Evolutionary conservation across 2,113 vertebrate species (phyloP).

Genomic region (Phylloscopus trochiloides): DNA sequence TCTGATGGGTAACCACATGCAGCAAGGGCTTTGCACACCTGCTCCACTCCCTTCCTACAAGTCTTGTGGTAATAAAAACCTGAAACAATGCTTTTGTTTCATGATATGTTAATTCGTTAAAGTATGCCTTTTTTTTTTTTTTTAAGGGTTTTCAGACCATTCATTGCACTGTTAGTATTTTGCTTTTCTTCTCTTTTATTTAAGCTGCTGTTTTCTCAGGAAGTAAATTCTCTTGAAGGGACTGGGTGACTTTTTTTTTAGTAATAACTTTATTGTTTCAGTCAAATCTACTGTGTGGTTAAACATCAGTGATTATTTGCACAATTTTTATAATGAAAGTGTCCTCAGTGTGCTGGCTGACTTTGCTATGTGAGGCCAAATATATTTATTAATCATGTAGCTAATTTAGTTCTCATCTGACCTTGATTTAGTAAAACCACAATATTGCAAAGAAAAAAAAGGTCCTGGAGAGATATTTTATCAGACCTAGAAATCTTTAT

Average conservation of each 20-base stretch:
- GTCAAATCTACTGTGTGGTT: background rate
- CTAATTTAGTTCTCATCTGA: slow-evolving; percentile 44
- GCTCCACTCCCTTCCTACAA: background rate
- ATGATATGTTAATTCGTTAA: background rate
- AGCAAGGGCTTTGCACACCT: fast-evolving
- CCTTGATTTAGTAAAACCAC: slow-evolving; percentile 43
- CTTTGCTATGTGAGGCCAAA: background rate
- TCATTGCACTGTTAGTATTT: background rate
- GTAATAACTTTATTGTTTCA: background rate
- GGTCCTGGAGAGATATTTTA: slow-evolving; percentile 12
- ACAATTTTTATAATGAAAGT: background rate
- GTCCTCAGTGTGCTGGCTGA: background rate
- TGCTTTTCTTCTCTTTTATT: background rate
- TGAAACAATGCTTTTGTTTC: background rate
- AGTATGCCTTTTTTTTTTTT: background rate
- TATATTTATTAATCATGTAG: slow-evolving; percentile 38
- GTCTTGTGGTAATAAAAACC: background rate
- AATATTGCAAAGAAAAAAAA: slow-evolving; percentile 26
- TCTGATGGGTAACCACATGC: background rate
- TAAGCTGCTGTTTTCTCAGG: background rate
- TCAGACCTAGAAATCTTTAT: slow-evolving; percentile 35
- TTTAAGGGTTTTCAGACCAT: background rate
- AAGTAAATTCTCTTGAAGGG: background rate
- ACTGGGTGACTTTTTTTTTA: background rate
- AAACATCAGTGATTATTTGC: slow-evolving; percentile 11